Percentiles rank a stretch among this genome's conserved stretches.
phyloP scores from a whole-genome alignment of 2,888 invertebrate genomes.

The Habrosyne pyritoides region DNA sequence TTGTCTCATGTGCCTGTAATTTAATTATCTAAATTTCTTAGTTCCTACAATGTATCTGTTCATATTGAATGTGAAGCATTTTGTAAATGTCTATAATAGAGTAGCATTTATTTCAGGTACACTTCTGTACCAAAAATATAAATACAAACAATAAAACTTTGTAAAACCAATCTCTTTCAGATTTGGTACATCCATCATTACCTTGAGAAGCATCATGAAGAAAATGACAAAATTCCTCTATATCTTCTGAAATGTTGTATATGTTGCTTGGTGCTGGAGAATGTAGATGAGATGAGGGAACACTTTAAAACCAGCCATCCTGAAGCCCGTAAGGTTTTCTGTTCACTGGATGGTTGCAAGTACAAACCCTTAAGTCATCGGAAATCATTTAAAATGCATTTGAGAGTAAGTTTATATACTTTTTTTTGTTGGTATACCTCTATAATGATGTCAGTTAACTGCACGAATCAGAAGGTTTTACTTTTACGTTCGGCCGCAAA shows the following conservation, averaged over 20 bases:
- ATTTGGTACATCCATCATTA: conserved; percentile 72
- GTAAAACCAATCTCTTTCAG: too few species aligned
- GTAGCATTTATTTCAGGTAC: too few species aligned
- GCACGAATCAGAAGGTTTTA: too few species aligned
- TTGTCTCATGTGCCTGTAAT: too few species aligned
- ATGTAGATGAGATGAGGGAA: conserved; percentile 58
- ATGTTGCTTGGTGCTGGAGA: conserved; percentile 60
- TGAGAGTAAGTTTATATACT: conserved; percentile 54
- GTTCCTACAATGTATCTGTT: too few species aligned
- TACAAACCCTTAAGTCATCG: conserved; percentile 69
- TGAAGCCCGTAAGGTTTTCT: conserved; percentile 68
- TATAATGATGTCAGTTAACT: too few species aligned
- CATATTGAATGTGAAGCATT: too few species aligned
- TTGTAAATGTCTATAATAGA: too few species aligned
- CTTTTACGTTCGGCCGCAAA: too few species aligned
- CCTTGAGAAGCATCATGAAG: conserved; percentile 52
- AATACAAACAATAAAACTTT: background rate
- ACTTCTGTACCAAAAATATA: too few species aligned
- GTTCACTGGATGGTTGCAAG: conserved; percentile 65
- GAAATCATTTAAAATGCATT: conserved; percentile 73
- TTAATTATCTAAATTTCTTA: too few species aligned
- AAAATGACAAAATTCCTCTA: conserved; percentile 25
- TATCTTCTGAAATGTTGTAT: conserved; percentile 70
- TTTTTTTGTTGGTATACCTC: too few species aligned
- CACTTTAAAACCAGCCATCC: conserved; percentile 67